Base-by-base conservation (phyloP, 2,113 vertebrate species). In the Asarcornis scutulata region DNA sequence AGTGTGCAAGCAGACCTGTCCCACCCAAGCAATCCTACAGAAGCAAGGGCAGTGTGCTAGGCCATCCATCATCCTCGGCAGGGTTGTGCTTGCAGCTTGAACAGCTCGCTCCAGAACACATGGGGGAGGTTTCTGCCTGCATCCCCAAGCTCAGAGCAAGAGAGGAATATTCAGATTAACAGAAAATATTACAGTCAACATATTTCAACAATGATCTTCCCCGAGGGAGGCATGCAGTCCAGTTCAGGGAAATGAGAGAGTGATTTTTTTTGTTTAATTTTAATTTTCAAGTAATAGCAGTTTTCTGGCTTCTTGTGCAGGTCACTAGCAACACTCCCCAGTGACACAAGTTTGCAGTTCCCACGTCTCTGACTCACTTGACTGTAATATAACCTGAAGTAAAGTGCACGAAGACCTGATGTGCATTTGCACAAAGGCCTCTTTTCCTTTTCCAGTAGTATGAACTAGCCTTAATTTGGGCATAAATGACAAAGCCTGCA, bases 211-310 rank as follows among this genome's bases (percentile, higher is more conserved):
- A 71, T 73, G 78, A 93, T 91, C 82, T 91, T 87, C 46, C 96
- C 89, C 89, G 67, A 77, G 93, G 85, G 96, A 94, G 60, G 22
- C 59, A 67, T 79, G 85, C 34, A 72, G 91, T 89, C 63, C 67
- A 81, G 72, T 91, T 88, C 88, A 92, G 89, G 87, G 75, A 94
- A 96, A 91, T 86, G 82, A 96, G 85, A 95, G 27, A 88, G 71
- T 73, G 18, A 16, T 34, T 73, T 64, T 94, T 16, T 75, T 16
- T 13, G 53, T 91, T 91, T 88, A 88, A 90, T 94, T 97, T 91
- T 83, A 89, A 50, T 66, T 93, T 95, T 92, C 59, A 89, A 88
- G 72, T 40, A 96, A 67, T 77, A 95, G 76, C 93, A 91, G 76
- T 89, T 95, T 95, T 86, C 86, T 96, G 88, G 76, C 80, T 95